Conservation (phyloP, 2,113 vertebrate species). For the Okapia johnstoni region DNA sequence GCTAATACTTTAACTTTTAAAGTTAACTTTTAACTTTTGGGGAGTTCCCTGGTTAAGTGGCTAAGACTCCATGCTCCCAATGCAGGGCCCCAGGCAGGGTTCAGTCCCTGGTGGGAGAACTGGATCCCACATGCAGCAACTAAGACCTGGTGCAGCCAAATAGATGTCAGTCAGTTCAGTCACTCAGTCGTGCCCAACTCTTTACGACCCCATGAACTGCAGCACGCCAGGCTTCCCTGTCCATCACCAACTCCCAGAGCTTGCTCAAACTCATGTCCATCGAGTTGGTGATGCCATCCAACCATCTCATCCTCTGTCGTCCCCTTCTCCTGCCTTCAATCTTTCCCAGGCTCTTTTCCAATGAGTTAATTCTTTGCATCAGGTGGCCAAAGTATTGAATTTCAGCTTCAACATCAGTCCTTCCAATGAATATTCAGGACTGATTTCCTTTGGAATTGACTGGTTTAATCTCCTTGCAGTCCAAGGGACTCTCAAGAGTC, state of each 20-base stretch:
- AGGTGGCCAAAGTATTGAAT: background rate
- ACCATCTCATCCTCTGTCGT: background rate
- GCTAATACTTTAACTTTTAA: background rate
- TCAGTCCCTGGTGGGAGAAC: background rate
- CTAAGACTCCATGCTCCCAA: background rate
- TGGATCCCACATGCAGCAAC: background rate
- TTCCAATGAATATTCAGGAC: background rate
- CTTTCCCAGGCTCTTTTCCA: background rate
- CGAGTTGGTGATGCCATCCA: background rate
- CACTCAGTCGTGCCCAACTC: accelerated
- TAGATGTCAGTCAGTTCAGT: background rate
- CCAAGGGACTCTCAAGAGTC: background rate
- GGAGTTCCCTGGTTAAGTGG: background rate
- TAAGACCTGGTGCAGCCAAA: background rate
- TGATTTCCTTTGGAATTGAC: background rate
- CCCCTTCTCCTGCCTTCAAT: background rate
- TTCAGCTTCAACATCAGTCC: background rate
- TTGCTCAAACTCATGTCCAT: background rate
- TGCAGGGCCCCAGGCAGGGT: background rate
- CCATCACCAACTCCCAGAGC: background rate
- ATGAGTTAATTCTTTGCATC: background rate
- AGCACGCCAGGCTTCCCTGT: background rate
- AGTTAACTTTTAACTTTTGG: background rate
- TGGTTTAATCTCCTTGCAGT: background rate
- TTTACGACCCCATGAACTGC: background rate